These are phyloP conservation scores for Metopia argyrocephala DNA, from an alignment of 2,888 invertebrate species.

Conservation along the genomic window DNA sequence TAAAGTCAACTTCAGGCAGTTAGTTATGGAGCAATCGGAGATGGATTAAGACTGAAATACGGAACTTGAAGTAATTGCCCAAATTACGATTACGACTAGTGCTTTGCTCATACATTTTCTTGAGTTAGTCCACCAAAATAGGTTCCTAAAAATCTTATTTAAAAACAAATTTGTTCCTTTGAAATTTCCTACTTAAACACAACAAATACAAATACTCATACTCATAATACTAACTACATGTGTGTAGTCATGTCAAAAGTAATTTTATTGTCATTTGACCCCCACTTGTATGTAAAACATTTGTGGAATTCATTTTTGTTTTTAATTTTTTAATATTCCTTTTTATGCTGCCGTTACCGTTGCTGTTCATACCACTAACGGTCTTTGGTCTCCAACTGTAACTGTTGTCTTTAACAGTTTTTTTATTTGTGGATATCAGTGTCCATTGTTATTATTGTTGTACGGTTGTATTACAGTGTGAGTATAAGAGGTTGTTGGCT, in stretches of 20 bases:
- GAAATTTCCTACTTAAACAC: background rate
- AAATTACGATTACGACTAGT: too few relatives aligned
- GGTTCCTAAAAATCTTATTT: too few relatives aligned
- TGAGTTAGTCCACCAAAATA: too few relatives aligned
- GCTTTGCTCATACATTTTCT: too few relatives aligned
- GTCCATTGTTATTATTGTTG: constrained; percentile 24
- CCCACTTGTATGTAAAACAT: constrained; percentile 58
- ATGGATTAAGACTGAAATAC: too few relatives aligned
- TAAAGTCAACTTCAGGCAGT: too few relatives aligned
- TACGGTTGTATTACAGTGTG: background rate
- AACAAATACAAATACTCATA: background rate
- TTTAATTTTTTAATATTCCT: background rate
- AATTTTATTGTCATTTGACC: constrained; percentile 24
- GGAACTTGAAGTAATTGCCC: too few relatives aligned
- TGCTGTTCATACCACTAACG: background rate
- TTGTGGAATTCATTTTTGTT: constrained; percentile 59
- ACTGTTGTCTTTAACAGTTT: constrained; percentile 13
- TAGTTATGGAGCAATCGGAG: too few relatives aligned
- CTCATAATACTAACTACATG: too few relatives aligned
- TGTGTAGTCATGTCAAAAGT: too few relatives aligned
- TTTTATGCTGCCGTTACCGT: background rate
- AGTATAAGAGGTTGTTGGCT: constrained; percentile 16
- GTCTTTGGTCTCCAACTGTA: constrained; percentile 4
- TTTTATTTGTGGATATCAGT: constrained; percentile 41
- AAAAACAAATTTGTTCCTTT: too few relatives aligned